These are phyloP conservation scores for Thaumatotibia leucotreta DNA, from an alignment of 1,140 invertebrate species.

Conservation along the genomic window DNA sequence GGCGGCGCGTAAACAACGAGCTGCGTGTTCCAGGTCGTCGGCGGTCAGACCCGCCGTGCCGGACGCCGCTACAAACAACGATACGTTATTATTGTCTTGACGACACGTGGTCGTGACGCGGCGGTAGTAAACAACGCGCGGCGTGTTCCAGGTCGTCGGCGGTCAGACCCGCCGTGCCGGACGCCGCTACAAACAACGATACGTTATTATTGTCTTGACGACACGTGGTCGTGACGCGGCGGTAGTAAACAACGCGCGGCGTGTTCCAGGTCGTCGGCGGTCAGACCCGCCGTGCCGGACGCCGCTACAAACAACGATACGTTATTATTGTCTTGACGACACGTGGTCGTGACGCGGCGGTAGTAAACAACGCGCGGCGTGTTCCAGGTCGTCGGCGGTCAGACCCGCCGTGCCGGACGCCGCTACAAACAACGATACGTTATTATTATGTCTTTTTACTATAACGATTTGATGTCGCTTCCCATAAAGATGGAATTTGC, in stretches of 20 bases:
- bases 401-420: constrained; percentile 86
- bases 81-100: constrained; percentile 69
- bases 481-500: no score
- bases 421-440: constrained; percentile 61
- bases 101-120: constrained; percentile 83
- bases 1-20: constrained; percentile 89
- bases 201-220: constrained; percentile 74
- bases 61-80: constrained; percentile 74
- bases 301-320: constrained; percentile 70
- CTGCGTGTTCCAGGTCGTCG: constrained; percentile 94
- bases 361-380: constrained; percentile 90
- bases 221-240: constrained; percentile 85
- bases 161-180: constrained; percentile 88
- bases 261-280: constrained; percentile 96
- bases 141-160: constrained; percentile 97
- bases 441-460: no score
- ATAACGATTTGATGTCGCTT: no score
- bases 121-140: constrained; percentile 88
- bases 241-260: constrained; percentile 89
- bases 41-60: constrained; percentile 92
- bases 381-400: constrained; percentile 96
- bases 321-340: no score
- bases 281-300: constrained; percentile 87
- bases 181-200: constrained; percentile 69
- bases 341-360: constrained; percentile 86